Conservation (phyloP, 2,888 invertebrate genomes). For the Chymomyza amoena region DNA sequence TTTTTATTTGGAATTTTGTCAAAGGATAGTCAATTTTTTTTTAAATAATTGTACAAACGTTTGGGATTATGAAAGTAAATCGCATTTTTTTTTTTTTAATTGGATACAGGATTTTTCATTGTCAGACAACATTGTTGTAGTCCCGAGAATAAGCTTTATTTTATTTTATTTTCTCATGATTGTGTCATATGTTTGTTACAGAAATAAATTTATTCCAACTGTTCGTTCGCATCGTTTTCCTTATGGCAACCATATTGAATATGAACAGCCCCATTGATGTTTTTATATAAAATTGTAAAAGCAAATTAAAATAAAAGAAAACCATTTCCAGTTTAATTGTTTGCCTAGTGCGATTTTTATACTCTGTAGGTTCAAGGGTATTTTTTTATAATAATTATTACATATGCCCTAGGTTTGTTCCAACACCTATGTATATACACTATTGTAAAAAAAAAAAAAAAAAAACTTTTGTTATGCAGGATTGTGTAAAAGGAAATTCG, state of each 20-base stretch:
- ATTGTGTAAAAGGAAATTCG: background rate
- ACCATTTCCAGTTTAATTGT: background rate
- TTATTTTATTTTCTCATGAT: background rate
- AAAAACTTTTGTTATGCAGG: background rate
- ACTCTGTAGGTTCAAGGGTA: too few species aligned
- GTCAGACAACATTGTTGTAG: too few species aligned
- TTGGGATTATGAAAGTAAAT: too few species aligned
- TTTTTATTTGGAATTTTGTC: too few species aligned
- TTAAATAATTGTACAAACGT: too few species aligned
- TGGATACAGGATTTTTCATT: too few species aligned
- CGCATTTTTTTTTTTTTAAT: too few species aligned
- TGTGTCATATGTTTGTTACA: background rate
- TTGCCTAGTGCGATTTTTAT: background rate
- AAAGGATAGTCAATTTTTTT: too few species aligned
- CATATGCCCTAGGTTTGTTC: background rate
- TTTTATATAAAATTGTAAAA: conserved; percentile 24
- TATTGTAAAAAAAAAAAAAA: background rate
- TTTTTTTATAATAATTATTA: background rate
- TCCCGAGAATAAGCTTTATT: too few species aligned
- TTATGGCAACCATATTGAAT: background rate
- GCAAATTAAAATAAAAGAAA: conserved; percentile 27
- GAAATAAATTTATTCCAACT: background rate
- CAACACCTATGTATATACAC: too few species aligned
- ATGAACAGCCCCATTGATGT: conserved; percentile 13
- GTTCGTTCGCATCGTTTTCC: background rate